Conservation (phyloP, 2,888 invertebrate genomes). For the Heteromyza rotundicornis region DNA sequence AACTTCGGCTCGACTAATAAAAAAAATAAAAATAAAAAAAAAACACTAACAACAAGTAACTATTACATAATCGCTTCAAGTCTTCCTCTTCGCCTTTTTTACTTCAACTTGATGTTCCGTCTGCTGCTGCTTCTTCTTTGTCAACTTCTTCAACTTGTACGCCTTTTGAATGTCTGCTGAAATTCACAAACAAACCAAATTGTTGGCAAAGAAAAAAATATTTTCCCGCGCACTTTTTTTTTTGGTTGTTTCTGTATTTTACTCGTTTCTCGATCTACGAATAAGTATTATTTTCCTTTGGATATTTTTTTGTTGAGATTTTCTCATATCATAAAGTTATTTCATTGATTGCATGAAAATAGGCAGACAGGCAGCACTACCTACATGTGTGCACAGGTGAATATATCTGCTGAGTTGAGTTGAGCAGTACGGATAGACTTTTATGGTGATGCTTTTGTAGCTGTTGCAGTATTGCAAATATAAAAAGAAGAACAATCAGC, state of each 20-base stretch:
- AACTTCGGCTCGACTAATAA: not conserved
- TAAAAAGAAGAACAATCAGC: too few species aligned
- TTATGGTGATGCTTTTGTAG: conserved; percentile 6
- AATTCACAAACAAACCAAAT: too few species aligned
- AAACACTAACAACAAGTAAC: conserved; percentile 9
- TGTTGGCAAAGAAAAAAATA: conserved; percentile 39
- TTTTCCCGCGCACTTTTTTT: conserved; percentile 51
- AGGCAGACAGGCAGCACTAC: not conserved
- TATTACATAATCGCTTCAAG: conserved; percentile 15
- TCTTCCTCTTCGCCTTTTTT: too few species aligned
- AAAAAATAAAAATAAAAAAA: not conserved
- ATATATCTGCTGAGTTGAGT: conserved; percentile 6
- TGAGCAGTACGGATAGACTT: not conserved
- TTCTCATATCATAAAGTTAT: conserved; percentile 56
- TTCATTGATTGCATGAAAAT: conserved; percentile 46
- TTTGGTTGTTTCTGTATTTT: conserved; percentile 13
- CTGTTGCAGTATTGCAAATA: conserved; percentile 1
- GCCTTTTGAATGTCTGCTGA: too few species aligned
- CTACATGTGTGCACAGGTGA: conserved; percentile 5
- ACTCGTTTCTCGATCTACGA: too few species aligned
- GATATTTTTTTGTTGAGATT: conserved; percentile 34
- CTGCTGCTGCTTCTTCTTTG: conserved; percentile 47
- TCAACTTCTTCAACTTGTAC: too few species aligned
- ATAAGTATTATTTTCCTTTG: conserved; percentile 28
- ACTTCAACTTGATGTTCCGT: conserved; percentile 31